Conservation (phyloP, 2,797 vertebrate genomes). For the Tamandua tetradactyla region DNA sequence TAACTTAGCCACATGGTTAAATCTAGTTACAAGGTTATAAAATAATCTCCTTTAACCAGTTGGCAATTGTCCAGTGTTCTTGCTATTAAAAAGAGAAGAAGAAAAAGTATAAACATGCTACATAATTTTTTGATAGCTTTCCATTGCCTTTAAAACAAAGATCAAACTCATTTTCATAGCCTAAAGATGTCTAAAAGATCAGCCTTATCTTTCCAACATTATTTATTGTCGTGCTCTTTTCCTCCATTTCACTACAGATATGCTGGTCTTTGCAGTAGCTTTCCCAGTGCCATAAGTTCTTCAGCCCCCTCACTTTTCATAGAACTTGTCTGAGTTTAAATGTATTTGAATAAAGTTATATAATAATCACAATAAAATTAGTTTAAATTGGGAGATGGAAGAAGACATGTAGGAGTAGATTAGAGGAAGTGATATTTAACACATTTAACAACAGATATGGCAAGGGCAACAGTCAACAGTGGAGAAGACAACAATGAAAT, state of each 20-base stretch:
- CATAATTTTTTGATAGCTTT: not conserved
- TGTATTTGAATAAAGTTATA: not conserved
- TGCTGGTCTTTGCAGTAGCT: no score
- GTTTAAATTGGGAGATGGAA: not conserved
- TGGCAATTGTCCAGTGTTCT: not conserved
- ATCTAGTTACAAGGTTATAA: not conserved
- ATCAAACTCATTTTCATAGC: not conserved
- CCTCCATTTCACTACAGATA: not conserved
- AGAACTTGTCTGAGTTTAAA: not conserved
- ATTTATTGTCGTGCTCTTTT: not conserved
- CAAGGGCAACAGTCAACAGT: not conserved
- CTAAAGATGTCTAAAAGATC: not conserved
- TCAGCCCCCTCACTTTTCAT: not conserved
- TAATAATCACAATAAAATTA: not conserved
- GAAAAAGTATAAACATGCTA: not conserved
- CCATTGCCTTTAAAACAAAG: not conserved
- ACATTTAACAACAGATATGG: not conserved
- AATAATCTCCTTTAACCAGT: not conserved
- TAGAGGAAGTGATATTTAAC: not conserved
- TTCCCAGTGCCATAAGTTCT: not conserved
- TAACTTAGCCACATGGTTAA: not conserved
- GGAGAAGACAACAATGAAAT: not conserved
- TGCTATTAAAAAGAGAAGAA: not conserved
- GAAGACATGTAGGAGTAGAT: not conserved
- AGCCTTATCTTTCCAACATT: not conserved